Evolutionary conservation across 2,797 vertebrate species (phyloP).

Genomic region (Xenentodon cancila): DNA sequence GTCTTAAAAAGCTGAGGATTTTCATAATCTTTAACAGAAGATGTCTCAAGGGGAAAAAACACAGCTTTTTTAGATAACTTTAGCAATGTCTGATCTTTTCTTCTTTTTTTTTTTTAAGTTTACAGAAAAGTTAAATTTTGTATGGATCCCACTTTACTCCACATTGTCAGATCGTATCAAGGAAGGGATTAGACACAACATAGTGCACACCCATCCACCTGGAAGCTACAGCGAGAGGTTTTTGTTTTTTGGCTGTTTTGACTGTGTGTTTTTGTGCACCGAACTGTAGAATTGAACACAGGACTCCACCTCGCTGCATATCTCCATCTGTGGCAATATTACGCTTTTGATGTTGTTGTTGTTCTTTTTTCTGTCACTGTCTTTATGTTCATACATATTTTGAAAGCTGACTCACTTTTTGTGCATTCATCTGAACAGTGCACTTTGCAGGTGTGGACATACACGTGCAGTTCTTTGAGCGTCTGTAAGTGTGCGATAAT

Average conservation of each 20-base stretch:
- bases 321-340: background rate
- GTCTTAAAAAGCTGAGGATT: background rate
- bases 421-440: background rate
- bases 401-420: background rate
- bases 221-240: slow-evolving; percentile 46
- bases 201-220: slow-evolving; percentile 51
- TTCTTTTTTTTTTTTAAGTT: slow-evolving; percentile 44
- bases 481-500: slow-evolving; percentile 29
- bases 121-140: slow-evolving; percentile 59
- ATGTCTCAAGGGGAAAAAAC: background rate
- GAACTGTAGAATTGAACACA: background rate
- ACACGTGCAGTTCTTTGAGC: slow-evolving; percentile 15
- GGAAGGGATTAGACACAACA: slow-evolving; percentile 48
- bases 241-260: slow-evolving; percentile 43
- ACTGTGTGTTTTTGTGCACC: slow-evolving; percentile 20
- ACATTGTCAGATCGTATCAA: slow-evolving; percentile 63
- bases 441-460: slow-evolving; percentile 20
- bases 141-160: slow-evolving; percentile 59
- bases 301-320: background rate
- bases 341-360: background rate
- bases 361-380: slow-evolving; percentile 1
- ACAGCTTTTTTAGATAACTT: background rate
- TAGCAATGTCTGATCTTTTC: slow-evolving; percentile 1
- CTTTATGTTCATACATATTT: too few species aligned
- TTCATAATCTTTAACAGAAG: background rate